Base-by-base conservation (phyloP, 2,888 invertebrate species). In the Cephonodes hylas region DNA sequence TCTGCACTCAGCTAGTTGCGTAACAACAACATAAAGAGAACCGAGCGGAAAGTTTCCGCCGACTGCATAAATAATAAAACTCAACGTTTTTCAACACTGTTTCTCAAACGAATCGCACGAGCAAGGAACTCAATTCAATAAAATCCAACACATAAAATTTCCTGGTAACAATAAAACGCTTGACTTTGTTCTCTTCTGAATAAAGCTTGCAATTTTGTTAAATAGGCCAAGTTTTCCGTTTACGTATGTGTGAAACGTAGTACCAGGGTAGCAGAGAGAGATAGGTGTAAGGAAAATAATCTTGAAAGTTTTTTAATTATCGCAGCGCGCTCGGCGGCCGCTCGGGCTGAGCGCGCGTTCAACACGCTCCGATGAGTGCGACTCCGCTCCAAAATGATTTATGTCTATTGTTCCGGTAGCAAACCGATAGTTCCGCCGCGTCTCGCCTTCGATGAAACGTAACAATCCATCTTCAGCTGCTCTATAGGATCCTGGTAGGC, bases 301-400 rank as follows among this genome's bases (percentile, higher is more conserved):
- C 70, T 70, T 65, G 56, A 65, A 75, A 75, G 64, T 75, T 75
- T 74, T 71, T 73, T 74, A 75, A 75, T 75, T 73, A 74, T 65
- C 70, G 68, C 60, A 27, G 57, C 64, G 59, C 60, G 23, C 5
- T 27, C 25, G 27, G 58, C 44, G 58, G 15, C 27, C 48, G 27
- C 25, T 27, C 25, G 27, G 53, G 53, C 53, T 27, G 31, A 31
- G 53, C 18, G 44, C 31, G 53, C 53, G 31, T 31, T 53, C 31
- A 31, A 58, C 62, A 65, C 67, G 64, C 64, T 64, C 59, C 31
- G 58, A 57, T 64, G 62, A 58, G 63, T 61, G 58, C 59, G 45
- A 57, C 46, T 31, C 42, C 57, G 63, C 48, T 62, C 58, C 58
- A 68, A 67, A 67, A 71, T 71, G 69, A 71, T 70, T 72, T 66